Conservation (phyloP, 2,797 vertebrate genomes). For the Macroramphosus scolopax region DNA sequence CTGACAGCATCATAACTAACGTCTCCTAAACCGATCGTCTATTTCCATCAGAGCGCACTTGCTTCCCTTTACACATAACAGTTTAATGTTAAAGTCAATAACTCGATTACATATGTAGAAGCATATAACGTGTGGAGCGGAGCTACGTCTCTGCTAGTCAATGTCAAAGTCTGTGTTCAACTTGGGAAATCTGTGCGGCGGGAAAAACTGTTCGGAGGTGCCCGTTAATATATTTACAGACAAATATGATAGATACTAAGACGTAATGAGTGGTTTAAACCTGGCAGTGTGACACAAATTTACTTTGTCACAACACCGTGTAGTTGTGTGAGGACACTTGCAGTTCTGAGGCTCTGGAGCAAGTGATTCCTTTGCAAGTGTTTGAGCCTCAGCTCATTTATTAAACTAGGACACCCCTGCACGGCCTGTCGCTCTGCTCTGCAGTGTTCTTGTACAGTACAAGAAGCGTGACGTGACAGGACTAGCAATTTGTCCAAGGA, state of each 20-base stretch:
- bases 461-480: conserved; percentile 66
- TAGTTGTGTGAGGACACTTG: conserved; percentile 36
- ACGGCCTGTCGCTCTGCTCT: conserved; percentile 41
- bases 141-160: conserved; percentile 10
- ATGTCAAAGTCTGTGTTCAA: not conserved
- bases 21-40: conserved; percentile 63
- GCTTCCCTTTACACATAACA: conserved; percentile 48
- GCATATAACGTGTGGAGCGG: conserved; percentile 21
- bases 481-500: conserved; percentile 66
- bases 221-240: not conserved
- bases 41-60: conserved; percentile 59
- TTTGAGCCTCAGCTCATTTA: conserved; percentile 56
- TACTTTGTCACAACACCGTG: conserved; percentile 38
- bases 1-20: conserved; percentile 55
- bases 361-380: conserved; percentile 46
- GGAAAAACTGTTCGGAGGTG: not conserved
- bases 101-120: conserved; percentile 34
- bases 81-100: conserved; percentile 54
- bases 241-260: not conserved
- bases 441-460: conserved; percentile 61
- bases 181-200: not conserved
- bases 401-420: conserved; percentile 64
- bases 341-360: conserved; percentile 36
- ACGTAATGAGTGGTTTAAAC: not conserved
- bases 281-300: conserved; percentile 14